Evolutionary conservation across 2,797 vertebrate genomes (phyloP).

Genomic region (Momotus momota): DNA sequence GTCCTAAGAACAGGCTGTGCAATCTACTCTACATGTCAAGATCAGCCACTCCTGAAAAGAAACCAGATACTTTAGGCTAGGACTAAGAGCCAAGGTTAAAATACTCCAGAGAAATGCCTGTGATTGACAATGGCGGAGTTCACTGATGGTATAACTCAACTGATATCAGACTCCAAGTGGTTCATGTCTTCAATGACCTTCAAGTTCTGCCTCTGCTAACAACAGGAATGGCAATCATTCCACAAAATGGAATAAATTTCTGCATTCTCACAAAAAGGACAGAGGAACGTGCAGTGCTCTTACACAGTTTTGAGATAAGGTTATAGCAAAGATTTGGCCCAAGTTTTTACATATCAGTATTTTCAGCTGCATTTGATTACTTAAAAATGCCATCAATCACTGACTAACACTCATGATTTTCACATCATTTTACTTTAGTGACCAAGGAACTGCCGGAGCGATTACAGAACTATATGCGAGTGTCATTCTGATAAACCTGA

Average conservation of each 20-base stretch:
- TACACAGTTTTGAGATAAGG: neutral
- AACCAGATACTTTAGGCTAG: neutral
- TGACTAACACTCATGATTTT: neutral
- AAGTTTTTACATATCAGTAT: neutral
- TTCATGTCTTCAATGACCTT: neutral
- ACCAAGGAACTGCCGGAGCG: neutral
- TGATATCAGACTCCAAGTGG: neutral
- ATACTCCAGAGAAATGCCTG: neutral
- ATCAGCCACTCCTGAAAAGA: neutral
- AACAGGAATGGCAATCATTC: neutral
- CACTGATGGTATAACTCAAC: neutral
- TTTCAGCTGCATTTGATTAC: slow-evolving; percentile 2
- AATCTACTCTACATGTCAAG: neutral
- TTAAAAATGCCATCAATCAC: neutral
- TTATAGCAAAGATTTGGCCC: neutral
- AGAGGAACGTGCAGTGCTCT: neutral
- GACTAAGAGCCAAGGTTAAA: neutral
- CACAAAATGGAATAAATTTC: neutral
- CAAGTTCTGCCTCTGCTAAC: neutral
- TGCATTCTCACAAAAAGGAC: neutral
- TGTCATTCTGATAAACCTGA: neutral
- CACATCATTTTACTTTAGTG: neutral
- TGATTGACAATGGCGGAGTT: neutral
- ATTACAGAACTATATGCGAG: neutral
- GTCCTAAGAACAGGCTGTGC: neutral